A percentile compares a stretch with the other conserved stretches of the same genome.
These are phyloP conservation scores for Molossus molossus DNA, from an alignment of 2,797 vertebrate genomes.

Conservation along the genomic window DNA sequence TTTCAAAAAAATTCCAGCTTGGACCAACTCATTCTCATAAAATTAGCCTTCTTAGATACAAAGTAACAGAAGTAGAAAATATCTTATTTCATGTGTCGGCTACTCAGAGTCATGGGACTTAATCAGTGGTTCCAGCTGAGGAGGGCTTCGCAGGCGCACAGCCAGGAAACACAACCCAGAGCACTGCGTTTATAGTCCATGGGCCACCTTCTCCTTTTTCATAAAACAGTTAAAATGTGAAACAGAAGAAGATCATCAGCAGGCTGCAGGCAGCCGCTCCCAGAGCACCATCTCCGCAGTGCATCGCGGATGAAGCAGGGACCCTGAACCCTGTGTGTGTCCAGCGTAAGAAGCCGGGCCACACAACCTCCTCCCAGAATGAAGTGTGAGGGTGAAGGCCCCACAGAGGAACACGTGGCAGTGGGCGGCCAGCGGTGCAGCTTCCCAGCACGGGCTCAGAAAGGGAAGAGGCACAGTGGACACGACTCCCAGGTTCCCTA, in stretches of 20 bases:
- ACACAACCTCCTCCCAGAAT: background rate
- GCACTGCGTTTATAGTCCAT: fast-evolving
- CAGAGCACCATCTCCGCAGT: fast-evolving
- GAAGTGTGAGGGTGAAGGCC: fast-evolving
- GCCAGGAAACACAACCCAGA: background rate
- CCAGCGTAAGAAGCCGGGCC: fast-evolving
- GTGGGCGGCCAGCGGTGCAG: fast-evolving
- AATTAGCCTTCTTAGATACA: background rate
- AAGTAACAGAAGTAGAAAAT: background rate
- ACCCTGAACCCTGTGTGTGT: too few relatives aligned
- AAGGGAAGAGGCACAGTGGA: background rate
- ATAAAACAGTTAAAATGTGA: background rate
- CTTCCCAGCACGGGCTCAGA: background rate
- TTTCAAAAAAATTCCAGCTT: background rate
- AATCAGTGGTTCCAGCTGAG: background rate
- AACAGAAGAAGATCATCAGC: background rate
- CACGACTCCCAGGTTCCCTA: fast-evolving
- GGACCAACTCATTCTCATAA: background rate
- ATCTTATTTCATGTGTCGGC: background rate
- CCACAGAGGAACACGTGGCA: fast-evolving
- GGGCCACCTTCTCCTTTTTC: background rate
- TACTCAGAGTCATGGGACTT: too few relatives aligned
- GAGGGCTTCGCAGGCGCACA: background rate
- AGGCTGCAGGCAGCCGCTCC: background rate
- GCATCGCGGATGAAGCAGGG: fast-evolving